Conservation (phyloP, 92 coral and sea anemone species). For the Porites divaricata region DNA sequence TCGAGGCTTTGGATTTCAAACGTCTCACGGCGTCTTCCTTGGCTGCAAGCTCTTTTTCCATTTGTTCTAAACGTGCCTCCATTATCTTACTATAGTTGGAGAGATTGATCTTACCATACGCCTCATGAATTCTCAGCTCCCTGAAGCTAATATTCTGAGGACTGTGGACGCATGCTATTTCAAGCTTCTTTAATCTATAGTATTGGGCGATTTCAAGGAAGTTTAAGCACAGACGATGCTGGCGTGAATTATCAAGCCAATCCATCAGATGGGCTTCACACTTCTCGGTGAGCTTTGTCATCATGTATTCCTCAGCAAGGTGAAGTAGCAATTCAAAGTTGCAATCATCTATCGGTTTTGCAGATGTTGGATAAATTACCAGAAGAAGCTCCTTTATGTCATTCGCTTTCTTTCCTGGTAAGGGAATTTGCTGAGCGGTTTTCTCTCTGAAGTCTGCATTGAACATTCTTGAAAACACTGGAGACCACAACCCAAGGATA, state of each 20-base stretch:
- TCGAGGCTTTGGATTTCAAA: too few relatives aligned
- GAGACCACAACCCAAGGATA: constrained; percentile 37
- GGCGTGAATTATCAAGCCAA: background rate
- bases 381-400: constrained; percentile 42
- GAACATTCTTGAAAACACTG: constrained; percentile 50
- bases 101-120: constrained; percentile 15
- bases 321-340: constrained; percentile 15
- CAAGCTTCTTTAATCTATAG: constrained; percentile 23
- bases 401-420: constrained; percentile 34
- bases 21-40: too few relatives aligned
- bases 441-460: constrained; percentile 44
- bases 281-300: background rate
- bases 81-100: constrained; percentile 7
- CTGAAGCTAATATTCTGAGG: background rate
- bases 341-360: constrained; percentile 7
- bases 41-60: background rate
- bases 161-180: background rate
- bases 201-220: constrained; percentile 20
- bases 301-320: constrained; percentile 45
- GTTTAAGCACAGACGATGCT: background rate
- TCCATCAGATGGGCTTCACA: constrained; percentile 38
- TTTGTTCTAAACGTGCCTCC: constrained; percentile 2
- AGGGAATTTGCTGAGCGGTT: constrained; percentile 24
- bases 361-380: constrained; percentile 35
- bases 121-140: background rate